phyloP scores from a whole-genome alignment of 1,140 invertebrate species.

The Bombus waltoni region DNA sequence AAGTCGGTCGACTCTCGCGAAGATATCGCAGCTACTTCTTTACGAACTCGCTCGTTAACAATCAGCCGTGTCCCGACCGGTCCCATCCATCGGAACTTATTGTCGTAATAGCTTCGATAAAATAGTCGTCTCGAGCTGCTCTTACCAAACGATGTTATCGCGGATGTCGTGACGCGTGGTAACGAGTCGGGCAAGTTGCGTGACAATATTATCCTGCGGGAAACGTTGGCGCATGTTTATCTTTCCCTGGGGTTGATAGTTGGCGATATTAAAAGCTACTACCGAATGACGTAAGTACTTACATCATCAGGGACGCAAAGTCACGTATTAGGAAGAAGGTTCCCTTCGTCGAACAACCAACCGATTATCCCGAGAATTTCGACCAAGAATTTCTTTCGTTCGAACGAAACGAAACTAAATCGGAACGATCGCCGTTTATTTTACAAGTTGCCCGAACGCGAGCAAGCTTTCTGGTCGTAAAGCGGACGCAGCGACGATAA shows the following conservation, averaged over 20 bases:
- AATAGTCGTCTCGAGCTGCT: background rate
- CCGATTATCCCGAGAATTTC: background rate
- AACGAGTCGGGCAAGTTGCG: slow-evolving; percentile 1
- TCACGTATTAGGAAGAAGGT: background rate
- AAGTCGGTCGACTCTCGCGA: background rate
- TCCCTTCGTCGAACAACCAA: background rate
- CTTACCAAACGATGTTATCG: background rate
- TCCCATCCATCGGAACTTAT: background rate
- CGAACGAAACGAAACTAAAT: background rate
- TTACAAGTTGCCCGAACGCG: too few species aligned
- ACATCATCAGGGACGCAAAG: background rate
- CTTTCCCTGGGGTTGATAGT: background rate
- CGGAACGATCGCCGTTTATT: too few species aligned
- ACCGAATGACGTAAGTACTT: background rate
- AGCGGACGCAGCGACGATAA: too few species aligned
- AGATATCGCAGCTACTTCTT: background rate
- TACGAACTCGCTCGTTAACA: too few species aligned
- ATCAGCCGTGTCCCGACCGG: background rate
- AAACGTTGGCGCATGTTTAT: background rate
- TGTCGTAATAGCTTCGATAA: background rate
- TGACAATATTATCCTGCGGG: background rate
- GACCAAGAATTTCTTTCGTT: background rate
- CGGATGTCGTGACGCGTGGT: background rate
- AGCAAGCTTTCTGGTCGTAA: too few species aligned
- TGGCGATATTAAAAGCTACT: background rate